Evolutionary conservation across 2,888 invertebrate species (phyloP), one percentile per base, ranked within the genome.

Genomic region (Mythimna vitellina): DNA sequence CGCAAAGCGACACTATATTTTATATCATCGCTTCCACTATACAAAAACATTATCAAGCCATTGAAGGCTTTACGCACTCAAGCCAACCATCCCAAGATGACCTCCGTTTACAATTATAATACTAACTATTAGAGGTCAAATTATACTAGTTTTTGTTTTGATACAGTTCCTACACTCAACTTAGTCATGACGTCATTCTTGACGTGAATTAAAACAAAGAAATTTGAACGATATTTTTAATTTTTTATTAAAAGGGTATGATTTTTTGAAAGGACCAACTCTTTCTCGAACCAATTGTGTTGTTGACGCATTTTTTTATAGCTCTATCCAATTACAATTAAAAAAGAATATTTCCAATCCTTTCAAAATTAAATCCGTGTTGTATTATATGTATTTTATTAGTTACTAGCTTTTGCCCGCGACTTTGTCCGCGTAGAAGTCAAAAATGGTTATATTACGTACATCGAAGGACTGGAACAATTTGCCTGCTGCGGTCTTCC

Each of bases 151-250:
- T 76, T 61, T 53, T 63, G 22, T 58, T 85, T 86, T 82, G 80
- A 70, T 86, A 85, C 71, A 84, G 76, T 86, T 86, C 84, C 83
- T 77, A 78, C 68, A 80, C 42, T 77, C 64, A 46, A 78, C 14
- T 63, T 70, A 64, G 38, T 35, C 0, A 10, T 87, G 81, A 87
- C 85, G 87, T 87, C 78, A 85, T 0, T 0, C 1, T 64, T 68
- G 62, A 65, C 73, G 61, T 62, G 69, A 65, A 38, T 58, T 76
- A 75, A 80, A 73, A 82, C 83, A 87, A 85, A 83, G 80, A 85
- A 82, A 76, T 80, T 32, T 56, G 54, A 2, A 56, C 57, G 56
- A 51, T 2, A 12, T 54, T 46, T 8, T 8, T 5, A 12, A 58
- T 46, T 38, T 61, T 61, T n/a, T 56, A 1, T 54, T 1, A 46